Conservation (phyloP, 1,140 invertebrate species). For the Holcopasites calliopsidis region DNA sequence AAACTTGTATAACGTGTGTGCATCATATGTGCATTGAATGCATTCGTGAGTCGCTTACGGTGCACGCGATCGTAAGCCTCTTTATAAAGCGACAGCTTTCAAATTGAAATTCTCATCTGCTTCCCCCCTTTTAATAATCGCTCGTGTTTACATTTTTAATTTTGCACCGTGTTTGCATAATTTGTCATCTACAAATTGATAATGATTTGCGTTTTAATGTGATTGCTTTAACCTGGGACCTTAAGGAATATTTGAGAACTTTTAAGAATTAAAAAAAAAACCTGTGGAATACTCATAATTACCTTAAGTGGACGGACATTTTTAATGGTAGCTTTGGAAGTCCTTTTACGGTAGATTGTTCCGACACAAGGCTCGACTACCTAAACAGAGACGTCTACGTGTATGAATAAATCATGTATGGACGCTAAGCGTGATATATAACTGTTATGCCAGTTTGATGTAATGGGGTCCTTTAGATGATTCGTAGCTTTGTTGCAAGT, state of each 20-base stretch:
- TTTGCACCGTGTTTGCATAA: background rate
- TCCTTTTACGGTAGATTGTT: too few relatives aligned
- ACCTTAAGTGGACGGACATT: too few relatives aligned
- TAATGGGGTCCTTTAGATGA: background rate
- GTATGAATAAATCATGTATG: background rate
- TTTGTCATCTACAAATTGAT: background rate
- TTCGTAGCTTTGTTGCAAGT: background rate
- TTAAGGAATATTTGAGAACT: background rate
- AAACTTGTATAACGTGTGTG: slow-evolving; percentile 23
- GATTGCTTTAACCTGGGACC: background rate
- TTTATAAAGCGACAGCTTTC: background rate
- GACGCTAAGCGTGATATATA: background rate
- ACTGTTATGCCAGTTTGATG: background rate
- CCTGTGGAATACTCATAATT: too few relatives aligned
- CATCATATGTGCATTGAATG: slow-evolving; percentile 29
- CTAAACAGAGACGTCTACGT: too few relatives aligned
- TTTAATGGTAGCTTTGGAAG: too few relatives aligned
- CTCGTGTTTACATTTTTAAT: background rate
- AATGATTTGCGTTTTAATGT: background rate
- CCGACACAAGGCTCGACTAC: too few relatives aligned
- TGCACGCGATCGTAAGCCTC: background rate
- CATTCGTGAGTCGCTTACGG: background rate
- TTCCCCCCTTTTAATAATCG: background rate
- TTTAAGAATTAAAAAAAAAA: too few relatives aligned
- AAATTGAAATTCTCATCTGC: background rate